phyloP scores from a whole-genome alignment of 2,888 invertebrate species.

The Oscheius onirici region DNA sequence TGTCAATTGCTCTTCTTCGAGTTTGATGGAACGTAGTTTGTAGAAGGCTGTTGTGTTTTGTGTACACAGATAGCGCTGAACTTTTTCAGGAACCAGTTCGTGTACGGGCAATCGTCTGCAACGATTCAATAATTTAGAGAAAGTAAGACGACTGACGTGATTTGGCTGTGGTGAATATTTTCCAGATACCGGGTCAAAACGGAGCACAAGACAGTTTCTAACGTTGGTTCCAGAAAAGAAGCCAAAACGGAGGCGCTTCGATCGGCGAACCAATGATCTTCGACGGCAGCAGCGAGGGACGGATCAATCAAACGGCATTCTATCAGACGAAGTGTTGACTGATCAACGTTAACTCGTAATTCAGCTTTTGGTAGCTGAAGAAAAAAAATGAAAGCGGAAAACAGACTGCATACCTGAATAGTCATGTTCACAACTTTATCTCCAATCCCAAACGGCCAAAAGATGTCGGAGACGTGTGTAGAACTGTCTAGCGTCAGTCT shows the following conservation, averaged over 20 bases:
- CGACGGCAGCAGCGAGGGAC: constrained; percentile 2
- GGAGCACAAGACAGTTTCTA: constrained; percentile 35
- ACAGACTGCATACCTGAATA: constrained; percentile 36
- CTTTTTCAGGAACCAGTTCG: constrained; percentile 58
- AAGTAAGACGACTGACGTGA: constrained; percentile 32
- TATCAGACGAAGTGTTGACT: constrained; percentile 42
- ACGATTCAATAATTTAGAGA: constrained; percentile 2
- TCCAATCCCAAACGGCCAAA: constrained; percentile 55
- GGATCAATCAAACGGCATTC: constrained; percentile 33
- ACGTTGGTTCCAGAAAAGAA: constrained; percentile 20
- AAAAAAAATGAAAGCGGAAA: background rate
- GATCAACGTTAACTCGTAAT: constrained; percentile 42
- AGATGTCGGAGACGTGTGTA: constrained; percentile 51
- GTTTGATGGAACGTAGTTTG: constrained; percentile 47
- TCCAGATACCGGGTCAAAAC: constrained; percentile 30
- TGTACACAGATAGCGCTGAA: constrained; percentile 56
- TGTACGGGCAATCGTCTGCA: constrained; percentile 62
- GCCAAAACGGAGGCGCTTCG: constrained; percentile 26
- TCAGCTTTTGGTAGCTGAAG: constrained; percentile 46
- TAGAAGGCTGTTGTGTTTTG: constrained; percentile 49
- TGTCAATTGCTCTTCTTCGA: constrained; percentile 59
- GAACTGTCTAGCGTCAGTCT: constrained; percentile 41
- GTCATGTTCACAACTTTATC: constrained; percentile 49
- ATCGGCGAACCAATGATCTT: constrained; percentile 41
- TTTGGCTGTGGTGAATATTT: constrained; percentile 34